Evolutionary conservation across 92 coral and sea anemone genomes (phyloP), one percentile per base, ranked within the genome.

Genomic region (Parazoanthus atlanticus): DNA sequence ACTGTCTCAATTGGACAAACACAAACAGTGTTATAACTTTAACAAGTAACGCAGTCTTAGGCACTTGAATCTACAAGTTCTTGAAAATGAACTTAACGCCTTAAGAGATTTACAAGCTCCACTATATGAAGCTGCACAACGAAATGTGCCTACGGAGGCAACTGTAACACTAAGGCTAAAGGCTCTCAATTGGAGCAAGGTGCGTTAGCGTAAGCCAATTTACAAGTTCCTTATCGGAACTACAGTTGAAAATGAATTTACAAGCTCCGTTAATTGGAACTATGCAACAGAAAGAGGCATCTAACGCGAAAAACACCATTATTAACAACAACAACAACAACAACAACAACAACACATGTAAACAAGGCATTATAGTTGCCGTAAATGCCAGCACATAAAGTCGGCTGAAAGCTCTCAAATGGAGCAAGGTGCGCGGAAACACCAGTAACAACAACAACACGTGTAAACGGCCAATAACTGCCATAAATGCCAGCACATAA

Each of bases 181-280:
- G 47, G 25, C 72, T 66, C 72, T 66, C 72, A 66, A 66, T 1
- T 66, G 72, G 72, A 66, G 72, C 72, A 66, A 66, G 72, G 32
- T 69, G 34, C 74, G 29, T 19, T 77, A 12, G 29, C 4, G 33
- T 9, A 26, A 26, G 74, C 74, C 74, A 69, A 69, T 69, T 69
- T 69, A 26, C 74, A 69, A 26, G 74, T 7, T 69, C 74, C 74
- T 25, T 69, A 25, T 69, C 5, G 74, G 74, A 69, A 69, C 74
- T 69, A 69, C 74, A 26, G 7, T 7, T 69, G 74, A 69, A 69
- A 69, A 69, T 69, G 74, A 69, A n/a, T 69, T 25, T 69, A 69
- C 74, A 69, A 69, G 75, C 75, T 71, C 76, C 21, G 21, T 17
- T 71, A 9, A 71, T 25, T 31, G 31, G 73, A 67, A 67, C 58